phyloP scores from a whole-genome alignment of 2,113 vertebrate genomes.

The Meles meles region DNA sequence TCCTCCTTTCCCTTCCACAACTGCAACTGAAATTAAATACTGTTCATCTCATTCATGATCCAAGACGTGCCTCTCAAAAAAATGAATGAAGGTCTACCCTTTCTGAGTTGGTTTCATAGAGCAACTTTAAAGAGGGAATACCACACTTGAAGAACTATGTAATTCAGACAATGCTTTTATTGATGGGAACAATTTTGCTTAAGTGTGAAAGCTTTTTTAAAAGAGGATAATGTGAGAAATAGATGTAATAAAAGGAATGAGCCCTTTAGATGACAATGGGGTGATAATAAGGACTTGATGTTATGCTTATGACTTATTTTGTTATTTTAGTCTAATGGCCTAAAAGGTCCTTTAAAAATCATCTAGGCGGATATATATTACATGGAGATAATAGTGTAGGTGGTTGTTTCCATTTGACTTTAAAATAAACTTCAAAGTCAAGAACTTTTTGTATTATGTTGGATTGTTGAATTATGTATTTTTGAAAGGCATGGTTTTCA shows the following conservation, averaged over 20 bases:
- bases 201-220: not conserved
- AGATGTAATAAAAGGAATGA: conserved; percentile 17
- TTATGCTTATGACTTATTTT: conserved; percentile 37
- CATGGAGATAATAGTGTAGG: not conserved
- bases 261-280: not conserved
- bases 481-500: conserved; percentile 9
- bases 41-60: not conserved
- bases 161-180: not conserved
- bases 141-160: not conserved
- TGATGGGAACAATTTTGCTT: conserved; percentile 37
- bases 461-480: not conserved
- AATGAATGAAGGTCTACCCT: not conserved
- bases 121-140: not conserved
- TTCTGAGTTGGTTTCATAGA: not conserved
- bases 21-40: not conserved
- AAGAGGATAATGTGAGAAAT: not conserved
- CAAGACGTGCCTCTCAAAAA: not conserved
- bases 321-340: conserved; percentile 31
- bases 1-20: not conserved
- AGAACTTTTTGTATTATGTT: not conserved
- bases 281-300: not conserved
- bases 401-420: conserved; percentile 11
- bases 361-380: not conserved
- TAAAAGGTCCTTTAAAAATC: conserved; percentile 30
- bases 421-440: conserved; percentile 48